Evolutionary conservation across 2,888 invertebrate species (phyloP).

Genomic region (Auanema sp.): DNA sequence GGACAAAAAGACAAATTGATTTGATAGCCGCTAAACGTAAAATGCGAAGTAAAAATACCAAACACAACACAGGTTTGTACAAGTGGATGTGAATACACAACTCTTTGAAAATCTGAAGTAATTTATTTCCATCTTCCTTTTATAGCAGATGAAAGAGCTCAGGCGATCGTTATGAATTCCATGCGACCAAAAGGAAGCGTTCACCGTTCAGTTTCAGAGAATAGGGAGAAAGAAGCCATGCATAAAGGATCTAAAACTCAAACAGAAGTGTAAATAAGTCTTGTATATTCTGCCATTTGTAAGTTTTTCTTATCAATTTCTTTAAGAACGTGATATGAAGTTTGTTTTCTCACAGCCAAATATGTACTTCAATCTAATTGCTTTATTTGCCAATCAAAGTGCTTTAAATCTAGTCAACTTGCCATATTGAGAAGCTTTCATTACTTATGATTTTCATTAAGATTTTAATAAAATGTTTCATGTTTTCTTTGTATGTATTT

Average conservation of each 20-base stretch:
- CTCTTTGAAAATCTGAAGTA: neutral
- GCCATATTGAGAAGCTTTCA: no score
- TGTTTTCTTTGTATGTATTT: no score
- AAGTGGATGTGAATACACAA: no score
- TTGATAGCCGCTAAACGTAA: slow-evolving; percentile 55
- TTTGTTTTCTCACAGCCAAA: no score
- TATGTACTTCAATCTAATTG: no score
- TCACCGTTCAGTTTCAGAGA: neutral
- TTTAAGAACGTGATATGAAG: no score
- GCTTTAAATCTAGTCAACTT: no score
- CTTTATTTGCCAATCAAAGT: no score
- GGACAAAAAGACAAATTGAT: slow-evolving; percentile 62
- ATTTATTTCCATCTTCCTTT: slow-evolving; percentile 8
- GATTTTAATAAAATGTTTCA: no score
- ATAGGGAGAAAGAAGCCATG: slow-evolving; percentile 3
- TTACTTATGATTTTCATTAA: no score
- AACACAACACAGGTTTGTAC: slow-evolving; percentile 14
- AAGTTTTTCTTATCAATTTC: neutral
- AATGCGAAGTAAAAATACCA: slow-evolving; percentile 32
- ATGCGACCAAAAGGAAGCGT: slow-evolving; percentile 25
- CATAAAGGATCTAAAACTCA: slow-evolving; percentile 33
- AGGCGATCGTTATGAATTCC: slow-evolving; percentile 60
- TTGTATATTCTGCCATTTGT: slow-evolving; percentile 3
- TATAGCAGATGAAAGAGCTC: slow-evolving; percentile 47
- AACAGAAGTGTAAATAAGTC: slow-evolving; percentile 32